phyloP scores from a whole-genome alignment of 2,113 vertebrate species.

The Dasyornis broadbenti region DNA sequence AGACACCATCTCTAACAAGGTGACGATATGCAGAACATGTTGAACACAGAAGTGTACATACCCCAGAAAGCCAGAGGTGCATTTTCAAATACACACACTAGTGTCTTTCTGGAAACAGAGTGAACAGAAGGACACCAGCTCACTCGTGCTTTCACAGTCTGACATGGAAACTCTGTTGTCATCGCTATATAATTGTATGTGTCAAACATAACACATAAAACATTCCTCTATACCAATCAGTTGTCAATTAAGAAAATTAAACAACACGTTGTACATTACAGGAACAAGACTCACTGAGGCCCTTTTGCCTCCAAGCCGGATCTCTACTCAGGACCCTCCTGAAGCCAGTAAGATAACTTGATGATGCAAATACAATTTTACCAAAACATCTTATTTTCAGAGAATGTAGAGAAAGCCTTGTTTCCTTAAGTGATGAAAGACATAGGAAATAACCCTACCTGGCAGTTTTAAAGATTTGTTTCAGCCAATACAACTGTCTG shows the following conservation, averaged over 20 bases:
- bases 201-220: background rate
- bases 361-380: background rate
- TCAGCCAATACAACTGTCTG: background rate
- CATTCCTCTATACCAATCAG: background rate
- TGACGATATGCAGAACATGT: fast-evolving
- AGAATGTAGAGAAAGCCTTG: background rate
- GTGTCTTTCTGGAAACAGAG: background rate
- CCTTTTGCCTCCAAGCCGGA: background rate
- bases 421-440: background rate
- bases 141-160: fast-evolving
- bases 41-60: background rate
- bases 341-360: background rate
- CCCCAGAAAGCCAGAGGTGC: fast-evolving
- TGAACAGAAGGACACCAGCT: background rate
- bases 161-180: background rate
- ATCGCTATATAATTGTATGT: background rate
- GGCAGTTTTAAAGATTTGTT: background rate
- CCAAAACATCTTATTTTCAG: background rate
- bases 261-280: background rate
- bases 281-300: background rate
- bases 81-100: background rate
- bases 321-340: background rate
- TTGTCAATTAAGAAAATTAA: background rate
- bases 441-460: background rate
- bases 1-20: background rate